Evolutionary conservation across 2,888 invertebrate genomes (phyloP).

Genomic region (Heliconius hortense): DNA sequence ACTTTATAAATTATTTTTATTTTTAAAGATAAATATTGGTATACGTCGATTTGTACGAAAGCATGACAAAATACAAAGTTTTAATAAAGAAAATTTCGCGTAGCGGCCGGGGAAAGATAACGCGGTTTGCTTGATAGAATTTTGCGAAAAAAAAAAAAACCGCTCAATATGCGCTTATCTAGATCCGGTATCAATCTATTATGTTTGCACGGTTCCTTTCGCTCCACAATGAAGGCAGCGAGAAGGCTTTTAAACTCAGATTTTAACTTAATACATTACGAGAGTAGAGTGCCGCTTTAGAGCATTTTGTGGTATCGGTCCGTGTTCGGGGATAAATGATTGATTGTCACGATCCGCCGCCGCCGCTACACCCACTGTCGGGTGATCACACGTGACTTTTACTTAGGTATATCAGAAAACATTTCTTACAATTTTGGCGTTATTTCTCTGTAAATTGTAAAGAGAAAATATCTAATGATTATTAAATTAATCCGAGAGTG

Average conservation of each 20-base stretch:
- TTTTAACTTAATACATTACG: constrained; percentile 78
- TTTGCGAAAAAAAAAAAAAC: constrained; percentile 63
- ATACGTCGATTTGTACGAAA: background rate
- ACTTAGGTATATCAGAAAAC: constrained; percentile 64
- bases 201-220: constrained; percentile 67
- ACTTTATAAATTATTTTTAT: background rate
- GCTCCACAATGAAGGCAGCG: constrained; percentile 58
- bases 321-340: constrained; percentile 45
- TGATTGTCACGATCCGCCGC: constrained; percentile 7
- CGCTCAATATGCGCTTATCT: constrained; percentile 63
- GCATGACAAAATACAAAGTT: constrained; percentile 16
- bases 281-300: constrained; percentile 66
- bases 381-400: constrained; percentile 61
- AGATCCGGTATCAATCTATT: constrained; percentile 73
- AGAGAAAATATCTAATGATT: background rate
- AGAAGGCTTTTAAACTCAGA: constrained; percentile 69
- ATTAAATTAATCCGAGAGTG: no score
- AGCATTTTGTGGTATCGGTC: constrained; percentile 74
- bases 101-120: constrained; percentile 41
- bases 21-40: background rate
- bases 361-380: constrained; percentile 15
- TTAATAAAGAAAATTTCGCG: constrained; percentile 37
- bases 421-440: constrained; percentile 51
- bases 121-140: constrained; percentile 50
- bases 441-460: constrained; percentile 1